Evolutionary conservation across 2,113 vertebrate genomes (phyloP).

Genomic region (Pycnonotus jocosus): DNA sequence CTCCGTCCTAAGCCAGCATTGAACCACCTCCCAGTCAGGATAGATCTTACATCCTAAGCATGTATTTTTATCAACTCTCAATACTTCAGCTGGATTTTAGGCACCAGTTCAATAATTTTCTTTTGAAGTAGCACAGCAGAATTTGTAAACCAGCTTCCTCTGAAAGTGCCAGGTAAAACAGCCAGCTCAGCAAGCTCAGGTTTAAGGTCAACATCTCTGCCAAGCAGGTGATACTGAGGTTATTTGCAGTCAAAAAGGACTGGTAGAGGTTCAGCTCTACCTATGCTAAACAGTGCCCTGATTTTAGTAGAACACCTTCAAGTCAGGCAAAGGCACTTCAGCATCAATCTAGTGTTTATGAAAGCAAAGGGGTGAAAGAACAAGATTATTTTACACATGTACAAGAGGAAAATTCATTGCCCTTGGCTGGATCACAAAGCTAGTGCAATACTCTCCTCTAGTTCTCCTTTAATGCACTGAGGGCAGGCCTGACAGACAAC

Average conservation of each 20-base stretch:
- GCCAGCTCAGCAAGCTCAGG: constrained; percentile 22
- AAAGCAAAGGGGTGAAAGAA: not conserved
- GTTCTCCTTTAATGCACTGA: not conserved
- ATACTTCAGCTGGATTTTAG: not conserved
- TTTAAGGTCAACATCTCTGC: constrained; percentile 42
- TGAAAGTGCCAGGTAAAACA: constrained; percentile 13
- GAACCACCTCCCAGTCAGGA: not conserved
- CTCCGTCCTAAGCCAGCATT: rapidly evolving
- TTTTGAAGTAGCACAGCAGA: constrained; percentile 19
- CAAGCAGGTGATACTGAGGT: constrained; percentile 25
- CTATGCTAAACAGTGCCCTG: not conserved
- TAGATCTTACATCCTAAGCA: not conserved
- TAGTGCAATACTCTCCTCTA: not conserved
- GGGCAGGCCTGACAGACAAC: not conserved
- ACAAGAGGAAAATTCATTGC: not conserved
- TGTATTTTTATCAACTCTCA: not conserved
- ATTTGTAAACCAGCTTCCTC: constrained; percentile 18
- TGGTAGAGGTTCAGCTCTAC: not conserved
- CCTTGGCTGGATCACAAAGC: not conserved
- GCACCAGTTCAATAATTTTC: not conserved
- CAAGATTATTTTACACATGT: not conserved
- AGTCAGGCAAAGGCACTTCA: not conserved
- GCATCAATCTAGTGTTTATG: not conserved
- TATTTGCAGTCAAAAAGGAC: not conserved
- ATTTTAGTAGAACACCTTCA: not conserved